Conservation (phyloP, 1,140 invertebrate species). For the Zaprionus ghesquierei region DNA sequence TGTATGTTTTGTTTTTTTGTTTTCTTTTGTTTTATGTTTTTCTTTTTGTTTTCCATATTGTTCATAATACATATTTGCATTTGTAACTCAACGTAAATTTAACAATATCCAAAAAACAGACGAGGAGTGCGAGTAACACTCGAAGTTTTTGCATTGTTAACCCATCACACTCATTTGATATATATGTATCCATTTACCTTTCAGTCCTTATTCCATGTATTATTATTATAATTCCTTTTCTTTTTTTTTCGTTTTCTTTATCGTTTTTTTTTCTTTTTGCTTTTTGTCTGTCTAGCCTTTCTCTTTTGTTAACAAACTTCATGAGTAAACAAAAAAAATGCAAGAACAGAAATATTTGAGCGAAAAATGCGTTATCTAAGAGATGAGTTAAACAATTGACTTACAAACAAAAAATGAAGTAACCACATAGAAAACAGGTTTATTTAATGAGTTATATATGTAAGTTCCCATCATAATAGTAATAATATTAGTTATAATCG, state of each 20-base stretch:
- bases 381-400: slow-evolving; percentile 58
- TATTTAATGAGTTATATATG: slow-evolving; percentile 19
- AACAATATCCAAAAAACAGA: slow-evolving; percentile 79
- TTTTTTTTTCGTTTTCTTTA: slow-evolving; percentile 43
- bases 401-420: slow-evolving; percentile 29
- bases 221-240: slow-evolving; percentile 33
- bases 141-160: slow-evolving; percentile 33
- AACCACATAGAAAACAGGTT: slow-evolving; percentile 64
- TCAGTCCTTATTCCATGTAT: slow-evolving; percentile 66
- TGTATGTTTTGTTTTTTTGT: slow-evolving; percentile 29
- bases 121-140: slow-evolving; percentile 50
- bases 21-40: no score
- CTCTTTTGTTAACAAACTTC: slow-evolving; percentile 43
- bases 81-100: slow-evolving; percentile 66
- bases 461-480: slow-evolving; percentile 2
- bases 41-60: slow-evolving; percentile 34
- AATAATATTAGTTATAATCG: slow-evolving; percentile 21
- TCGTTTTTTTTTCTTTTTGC: background rate
- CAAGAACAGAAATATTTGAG: slow-evolving; percentile 72
- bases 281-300: slow-evolving; percentile 17
- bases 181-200: slow-evolving; percentile 73
- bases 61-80: slow-evolving; percentile 38
- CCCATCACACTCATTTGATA: slow-evolving; percentile 59
- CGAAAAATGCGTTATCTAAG: slow-evolving; percentile 73
- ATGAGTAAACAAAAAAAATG: slow-evolving; percentile 44